These are phyloP conservation scores for Cyprinodon variegatus DNA, from an alignment of 2,113 vertebrate genomes.

Conservation along the genomic window DNA sequence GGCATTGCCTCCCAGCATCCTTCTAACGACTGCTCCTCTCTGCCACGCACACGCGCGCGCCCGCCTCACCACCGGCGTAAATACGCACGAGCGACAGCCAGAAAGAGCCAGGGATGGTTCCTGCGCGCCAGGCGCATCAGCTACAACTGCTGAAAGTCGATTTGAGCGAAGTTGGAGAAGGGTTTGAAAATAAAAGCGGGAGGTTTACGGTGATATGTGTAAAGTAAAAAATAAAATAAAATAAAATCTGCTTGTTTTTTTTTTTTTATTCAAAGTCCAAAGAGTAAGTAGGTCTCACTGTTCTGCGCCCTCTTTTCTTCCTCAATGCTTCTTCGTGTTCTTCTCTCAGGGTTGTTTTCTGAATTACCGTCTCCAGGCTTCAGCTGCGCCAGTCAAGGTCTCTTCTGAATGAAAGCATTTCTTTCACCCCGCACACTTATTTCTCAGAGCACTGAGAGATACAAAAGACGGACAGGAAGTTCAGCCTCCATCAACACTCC, in stretches of 20 bases:
- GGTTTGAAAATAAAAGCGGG: not conserved
- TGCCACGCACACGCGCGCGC: not conserved
- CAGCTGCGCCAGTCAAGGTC: slow-evolving; percentile 41
- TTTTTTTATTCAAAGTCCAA: slow-evolving; percentile 7
- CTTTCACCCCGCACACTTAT: slow-evolving; percentile 48
- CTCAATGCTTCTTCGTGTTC: not conserved
- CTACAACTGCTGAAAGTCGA: slow-evolving; percentile 1
- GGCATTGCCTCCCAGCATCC: slow-evolving; percentile 99
- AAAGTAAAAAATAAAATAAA: not conserved
- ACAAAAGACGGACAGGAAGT: slow-evolving; percentile 67
- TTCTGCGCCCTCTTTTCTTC: not conserved
- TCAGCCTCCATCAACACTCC: slow-evolving; percentile 46
- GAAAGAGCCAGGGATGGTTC: slow-evolving; percentile 43
- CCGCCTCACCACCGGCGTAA: slow-evolving; percentile 17
- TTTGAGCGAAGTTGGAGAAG: not conserved
- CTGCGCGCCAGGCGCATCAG: slow-evolving; percentile 27
- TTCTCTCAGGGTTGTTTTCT: slow-evolving; percentile 13
- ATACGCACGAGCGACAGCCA: slow-evolving; percentile 40
- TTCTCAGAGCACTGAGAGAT: slow-evolving; percentile 42
- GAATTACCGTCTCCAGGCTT: slow-evolving; percentile 55
- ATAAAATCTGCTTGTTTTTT: not conserved
- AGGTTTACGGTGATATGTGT: not conserved
- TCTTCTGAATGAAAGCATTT: slow-evolving; percentile 53
- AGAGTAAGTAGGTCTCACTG: not conserved
- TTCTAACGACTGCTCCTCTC: slow-evolving; percentile 79